Evolutionary conservation across 2,113 vertebrate species (phyloP).

Genomic region (Amphilophus citrinellus): DNA sequence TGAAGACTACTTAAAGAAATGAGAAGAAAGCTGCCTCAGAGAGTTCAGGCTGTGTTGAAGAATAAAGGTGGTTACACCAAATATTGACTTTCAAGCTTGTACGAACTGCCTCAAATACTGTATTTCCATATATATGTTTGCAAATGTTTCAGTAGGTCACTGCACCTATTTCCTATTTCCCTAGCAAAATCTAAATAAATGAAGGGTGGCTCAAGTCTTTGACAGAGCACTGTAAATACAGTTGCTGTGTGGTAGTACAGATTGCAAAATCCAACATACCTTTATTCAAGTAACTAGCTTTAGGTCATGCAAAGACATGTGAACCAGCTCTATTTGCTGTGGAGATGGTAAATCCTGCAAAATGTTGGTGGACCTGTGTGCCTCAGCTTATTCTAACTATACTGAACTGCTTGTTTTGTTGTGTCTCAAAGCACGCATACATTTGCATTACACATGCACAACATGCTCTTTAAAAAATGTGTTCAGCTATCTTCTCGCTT

Average conservation of each 20-base stretch:
- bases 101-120: background rate
- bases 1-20: background rate
- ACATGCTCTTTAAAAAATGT: conserved; percentile 8
- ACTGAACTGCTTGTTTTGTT: background rate
- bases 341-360: background rate
- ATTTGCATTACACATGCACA: background rate
- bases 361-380: background rate
- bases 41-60: no score
- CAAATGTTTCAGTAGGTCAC: background rate
- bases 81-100: no score
- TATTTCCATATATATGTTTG: background rate
- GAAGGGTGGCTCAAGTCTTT: background rate
- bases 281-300: background rate
- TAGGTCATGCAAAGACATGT: background rate
- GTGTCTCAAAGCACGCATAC: background rate
- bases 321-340: background rate
- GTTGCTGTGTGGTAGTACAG: background rate
- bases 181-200: background rate
- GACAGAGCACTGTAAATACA: background rate
- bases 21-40: no score
- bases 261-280: background rate
- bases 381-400: background rate
- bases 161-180: background rate
- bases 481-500: conserved; percentile 27
- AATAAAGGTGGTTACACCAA: background rate